Percentiles rank a stretch among this genome's conserved stretches.
These are phyloP conservation scores for Choristoneura fumiferana DNA, from an alignment of 1,140 invertebrate species.

Conservation along the genomic window DNA sequence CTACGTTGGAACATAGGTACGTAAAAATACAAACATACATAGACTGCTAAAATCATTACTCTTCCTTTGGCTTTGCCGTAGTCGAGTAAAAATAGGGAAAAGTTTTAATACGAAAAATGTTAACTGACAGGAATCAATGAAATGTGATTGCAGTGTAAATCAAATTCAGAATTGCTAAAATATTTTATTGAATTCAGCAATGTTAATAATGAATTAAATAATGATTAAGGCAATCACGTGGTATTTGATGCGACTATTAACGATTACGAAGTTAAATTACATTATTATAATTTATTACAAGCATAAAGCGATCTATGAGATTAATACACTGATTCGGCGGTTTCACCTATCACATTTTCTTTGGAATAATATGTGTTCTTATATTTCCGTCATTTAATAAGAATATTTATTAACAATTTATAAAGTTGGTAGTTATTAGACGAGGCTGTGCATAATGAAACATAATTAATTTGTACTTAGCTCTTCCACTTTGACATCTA, in stretches of 20 bases:
- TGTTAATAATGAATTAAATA: constrained; percentile 68
- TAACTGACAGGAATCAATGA: too few species aligned
- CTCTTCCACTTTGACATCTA: background rate
- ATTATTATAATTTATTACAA: constrained; percentile 54
- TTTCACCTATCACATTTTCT: constrained; percentile 65
- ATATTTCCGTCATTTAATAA: constrained; percentile 27
- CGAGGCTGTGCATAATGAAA: constrained; percentile 13
- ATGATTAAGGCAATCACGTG: constrained; percentile 75
- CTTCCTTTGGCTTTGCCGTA: too few species aligned
- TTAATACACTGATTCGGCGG: constrained; percentile 56
- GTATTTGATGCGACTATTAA: constrained; percentile 65
- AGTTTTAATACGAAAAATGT: too few species aligned
- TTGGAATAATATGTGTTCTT: constrained; percentile 58
- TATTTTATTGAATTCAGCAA: constrained; percentile 72
- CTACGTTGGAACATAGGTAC: too few species aligned
- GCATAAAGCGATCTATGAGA: constrained; percentile 65
- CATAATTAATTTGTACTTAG: constrained; percentile 8
- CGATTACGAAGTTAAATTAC: constrained; percentile 57
- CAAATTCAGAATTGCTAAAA: constrained; percentile 60
- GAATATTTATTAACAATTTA: constrained; percentile 7
- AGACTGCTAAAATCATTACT: too few species aligned
- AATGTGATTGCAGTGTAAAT: background rate
- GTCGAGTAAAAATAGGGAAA: too few species aligned
- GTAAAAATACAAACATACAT: too few species aligned
- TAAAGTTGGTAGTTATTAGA: constrained; percentile 8